Conservation (phyloP, 2,113 vertebrate species). For the Gila orcuttii region DNA sequence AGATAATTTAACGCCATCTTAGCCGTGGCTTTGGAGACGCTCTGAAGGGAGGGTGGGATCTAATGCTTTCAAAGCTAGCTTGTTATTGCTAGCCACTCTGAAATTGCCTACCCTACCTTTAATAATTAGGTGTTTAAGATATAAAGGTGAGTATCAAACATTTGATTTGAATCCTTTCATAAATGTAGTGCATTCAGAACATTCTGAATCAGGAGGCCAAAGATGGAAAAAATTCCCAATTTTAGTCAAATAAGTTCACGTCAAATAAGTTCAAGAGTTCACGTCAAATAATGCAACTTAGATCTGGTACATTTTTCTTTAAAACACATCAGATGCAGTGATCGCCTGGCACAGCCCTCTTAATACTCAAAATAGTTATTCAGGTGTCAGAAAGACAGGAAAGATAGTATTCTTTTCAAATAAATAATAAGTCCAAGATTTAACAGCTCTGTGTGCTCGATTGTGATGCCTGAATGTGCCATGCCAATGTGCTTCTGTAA, state of each 20-base stretch:
- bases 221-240: not conserved
- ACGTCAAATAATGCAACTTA: not conserved
- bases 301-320: not conserved
- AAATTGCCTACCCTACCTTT: no score
- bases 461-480: not conserved
- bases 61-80: no score
- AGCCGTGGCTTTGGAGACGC: no score
- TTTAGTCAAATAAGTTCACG: not conserved
- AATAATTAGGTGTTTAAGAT: not conserved
- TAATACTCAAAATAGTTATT: not conserved
- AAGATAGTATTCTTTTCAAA: not conserved
- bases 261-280: no score
- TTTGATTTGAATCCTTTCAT: not conserved
- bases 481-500: constrained; percentile 18
- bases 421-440: not conserved
- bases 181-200: not conserved
- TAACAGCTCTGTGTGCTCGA: constrained; percentile 10
- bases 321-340: not conserved
- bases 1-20: no score
- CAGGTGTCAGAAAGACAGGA: not conserved
- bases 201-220: not conserved
- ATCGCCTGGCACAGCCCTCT: not conserved
- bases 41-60: no score
- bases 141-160: not conserved
- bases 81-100: no score